Evolutionary conservation across 2,797 vertebrate species (phyloP), one percentile per base, ranked within the genome.

Genomic region (Scomberomorus guttatus): DNA sequence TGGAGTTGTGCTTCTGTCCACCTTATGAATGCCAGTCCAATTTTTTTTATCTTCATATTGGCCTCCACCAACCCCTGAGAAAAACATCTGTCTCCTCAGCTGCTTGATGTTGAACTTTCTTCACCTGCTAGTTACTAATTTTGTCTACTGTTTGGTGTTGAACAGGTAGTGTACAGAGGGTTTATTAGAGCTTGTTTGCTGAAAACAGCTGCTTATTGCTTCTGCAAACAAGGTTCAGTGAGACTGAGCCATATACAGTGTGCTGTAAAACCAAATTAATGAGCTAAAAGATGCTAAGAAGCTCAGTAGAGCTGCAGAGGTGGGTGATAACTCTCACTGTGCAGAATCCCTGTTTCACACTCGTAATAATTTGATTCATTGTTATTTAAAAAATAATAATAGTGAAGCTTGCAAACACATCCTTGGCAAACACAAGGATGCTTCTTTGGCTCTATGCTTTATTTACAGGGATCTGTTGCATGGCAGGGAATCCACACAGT

Each of bases 381-480:
- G 34, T 48, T 29, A 51, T 12, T 27, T 39, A 8, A 48, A 15
- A 29, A 56, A 13, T 17, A 52, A 71, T 69, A 2, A 48, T 65
- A 24, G 6, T 48, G 22, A 52, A 48, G 54, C n/a, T 68, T 34
- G 32, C 11, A 65, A 46, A 46, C 44, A 46, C 5, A 46, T 46
- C 15, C 5, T 46, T 48, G 27, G 24, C 37, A 25, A 75, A 63
- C 62, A 69, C 51, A n/a, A 52, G 34, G 59, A 77, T 62, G 66
- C 61, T 39, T 62, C 67, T 54, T 67, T 61, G 34, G 64, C 64
- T 80, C 32, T 50, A 44, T 72, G n/a, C n/a, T 66, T 57, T 87
- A 77, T 88, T 89, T 79, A 73, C 76, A 72, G 51, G 55, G 75
- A 79, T 86, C 68, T 83, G 74, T 83, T 81, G 67, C 80, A 79